These are phyloP conservation scores for Pseudachorutes palmiensis DNA, from an alignment of 1,140 invertebrate genomes.

Conservation along the genomic window DNA sequence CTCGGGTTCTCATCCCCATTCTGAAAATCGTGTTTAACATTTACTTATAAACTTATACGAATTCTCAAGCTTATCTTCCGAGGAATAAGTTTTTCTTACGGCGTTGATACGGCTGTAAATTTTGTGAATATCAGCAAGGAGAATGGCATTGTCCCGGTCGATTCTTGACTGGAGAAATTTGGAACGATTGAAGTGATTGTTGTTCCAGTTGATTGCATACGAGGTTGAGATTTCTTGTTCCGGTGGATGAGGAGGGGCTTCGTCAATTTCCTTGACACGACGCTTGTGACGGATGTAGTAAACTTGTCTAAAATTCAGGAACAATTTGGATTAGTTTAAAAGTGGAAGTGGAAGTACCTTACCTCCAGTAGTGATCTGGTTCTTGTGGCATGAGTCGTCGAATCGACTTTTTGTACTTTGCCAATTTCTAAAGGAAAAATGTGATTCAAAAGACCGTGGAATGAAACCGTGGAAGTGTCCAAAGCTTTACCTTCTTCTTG, in stretches of 20 bases:
- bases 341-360: not conserved
- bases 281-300: not conserved
- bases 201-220: not conserved
- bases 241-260: not conserved
- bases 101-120: not conserved
- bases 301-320: not conserved
- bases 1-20: not conserved
- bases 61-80: too few relatives aligned
- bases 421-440: not conserved
- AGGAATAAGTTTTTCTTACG: not conserved
- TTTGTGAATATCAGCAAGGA: not conserved
- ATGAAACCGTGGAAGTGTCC: not conserved
- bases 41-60: too few relatives aligned
- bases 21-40: too few relatives aligned
- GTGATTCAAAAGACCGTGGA: not conserved
- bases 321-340: not conserved
- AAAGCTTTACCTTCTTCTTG: not conserved
- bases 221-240: not conserved
- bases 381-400: not conserved
- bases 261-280: not conserved
- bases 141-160: conserved; percentile 4
- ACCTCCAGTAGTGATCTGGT: not conserved
- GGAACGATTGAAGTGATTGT: not conserved
- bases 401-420: not conserved
- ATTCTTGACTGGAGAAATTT: not conserved